These are phyloP conservation scores for Pseudomyrmex concolor DNA, from an alignment of 1,140 invertebrate species.

Conservation along the genomic window DNA sequence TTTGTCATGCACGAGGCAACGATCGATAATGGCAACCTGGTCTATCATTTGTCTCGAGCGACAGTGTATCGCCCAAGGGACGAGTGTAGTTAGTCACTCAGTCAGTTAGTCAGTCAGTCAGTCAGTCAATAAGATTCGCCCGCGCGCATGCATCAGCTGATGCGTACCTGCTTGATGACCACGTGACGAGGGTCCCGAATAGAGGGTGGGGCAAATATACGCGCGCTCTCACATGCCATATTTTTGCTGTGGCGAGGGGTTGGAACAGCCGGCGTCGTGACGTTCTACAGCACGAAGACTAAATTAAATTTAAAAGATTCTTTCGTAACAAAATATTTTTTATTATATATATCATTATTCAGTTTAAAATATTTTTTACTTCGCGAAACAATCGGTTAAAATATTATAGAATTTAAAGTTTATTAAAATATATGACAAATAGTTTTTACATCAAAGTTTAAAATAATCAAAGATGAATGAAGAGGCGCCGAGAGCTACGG, in stretches of 20 bases:
- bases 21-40: background rate
- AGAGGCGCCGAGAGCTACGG: conserved; percentile 11
- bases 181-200: conserved; percentile 36
- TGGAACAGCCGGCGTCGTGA: background rate
- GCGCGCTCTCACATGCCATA: background rate
- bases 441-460: background rate
- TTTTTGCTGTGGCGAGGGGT: background rate
- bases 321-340: conserved; percentile 11
- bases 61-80: conserved; percentile 33
- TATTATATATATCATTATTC: too few relatives aligned
- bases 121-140: conserved; percentile 55
- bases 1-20: background rate
- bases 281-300: background rate
- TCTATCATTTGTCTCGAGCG: conserved; percentile 32
- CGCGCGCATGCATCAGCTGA: conserved; percentile 52
- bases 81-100: background rate
- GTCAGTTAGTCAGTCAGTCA: conserved; percentile 18
- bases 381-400: conserved; percentile 8
- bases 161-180: conserved; percentile 46
- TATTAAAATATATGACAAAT: too few relatives aligned
- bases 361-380: too few relatives aligned
- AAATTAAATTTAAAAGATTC: background rate
- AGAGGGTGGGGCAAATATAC: conserved; percentile 12
- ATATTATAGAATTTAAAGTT: too few relatives aligned
- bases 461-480: background rate